phyloP scores from a whole-genome alignment of 2,797 vertebrate genomes.

The Onychomys torridus region DNA sequence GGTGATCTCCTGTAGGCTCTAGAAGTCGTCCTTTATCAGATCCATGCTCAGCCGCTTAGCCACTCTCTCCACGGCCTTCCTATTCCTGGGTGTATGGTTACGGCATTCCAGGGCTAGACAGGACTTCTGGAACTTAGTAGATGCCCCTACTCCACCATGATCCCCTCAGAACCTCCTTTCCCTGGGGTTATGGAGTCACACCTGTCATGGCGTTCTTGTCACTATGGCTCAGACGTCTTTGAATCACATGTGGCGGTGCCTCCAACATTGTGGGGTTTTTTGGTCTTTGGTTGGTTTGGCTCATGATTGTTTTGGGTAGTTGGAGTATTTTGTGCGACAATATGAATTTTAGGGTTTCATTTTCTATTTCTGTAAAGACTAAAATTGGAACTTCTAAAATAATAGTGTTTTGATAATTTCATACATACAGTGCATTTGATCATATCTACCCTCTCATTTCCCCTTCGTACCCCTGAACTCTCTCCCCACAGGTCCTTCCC shows the following conservation, averaged over 20 bases:
- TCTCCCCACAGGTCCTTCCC: neutral
- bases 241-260: neutral
- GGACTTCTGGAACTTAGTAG: neutral
- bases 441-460: neutral
- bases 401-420: neutral
- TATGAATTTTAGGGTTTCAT: neutral
- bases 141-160: neutral
- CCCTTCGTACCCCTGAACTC: neutral
- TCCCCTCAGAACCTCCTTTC: neutral
- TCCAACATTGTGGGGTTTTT: neutral
- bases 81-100: neutral
- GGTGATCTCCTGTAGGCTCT: neutral
- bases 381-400: neutral
- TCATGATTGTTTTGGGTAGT: neutral
- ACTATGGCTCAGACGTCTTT: neutral
- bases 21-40: neutral
- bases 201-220: neutral
- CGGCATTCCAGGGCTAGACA: neutral
- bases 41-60: neutral
- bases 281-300: neutral
- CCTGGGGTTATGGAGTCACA: neutral
- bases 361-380: neutral
- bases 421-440: neutral
- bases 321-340: neutral
- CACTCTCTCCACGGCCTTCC: neutral